Base-by-base conservation (phyloP, 2,888 invertebrate species). In the Caradrina clavipalpis region DNA sequence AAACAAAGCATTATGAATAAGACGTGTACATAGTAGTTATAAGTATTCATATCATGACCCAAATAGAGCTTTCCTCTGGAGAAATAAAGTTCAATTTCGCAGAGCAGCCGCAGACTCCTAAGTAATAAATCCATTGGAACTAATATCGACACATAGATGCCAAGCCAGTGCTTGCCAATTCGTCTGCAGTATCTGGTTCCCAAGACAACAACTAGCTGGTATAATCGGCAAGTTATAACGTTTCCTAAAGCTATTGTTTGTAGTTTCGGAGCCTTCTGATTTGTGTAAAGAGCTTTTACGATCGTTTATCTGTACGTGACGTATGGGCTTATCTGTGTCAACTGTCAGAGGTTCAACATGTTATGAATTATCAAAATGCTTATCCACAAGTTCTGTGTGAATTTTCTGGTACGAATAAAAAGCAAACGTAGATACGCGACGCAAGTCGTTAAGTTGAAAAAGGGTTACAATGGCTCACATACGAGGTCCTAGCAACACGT, bases 131-230 rank as follows among this genome's bases (percentile, higher is more conserved):
- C 82, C 74, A 82, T 84, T 81, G 70, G 79, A 84, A 82, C 79
- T 84, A 79, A 84, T 83, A 83, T 82, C 81, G 83, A 82, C 81
- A 83, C 75, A 81, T 82, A 77, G 81, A 82, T 74, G 83, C 81
- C 79, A 73, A 74, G 63, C 75, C 62, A 81, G 67, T 82, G 73
- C 76, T 82, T 77, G 82, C 84, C 84, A 83, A 84, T 83, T 82
- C 79, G 81, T 81, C 84, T 82, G 69, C 72, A 82, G 70, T 77
- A 81, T 79, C 81, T 82, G 65, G 76, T 79, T 79, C 75, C 76
- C 81, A 81, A 79, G 82, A 82, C 84, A 78, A 83, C 78, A 75
- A 84, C 72, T 68, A 70, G 69, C 58, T 69, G 59, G 70, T 72
- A 72, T 80, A 81, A 81, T 83, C 63, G 67, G 53, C 57, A 71